Percentiles rank a stretch among this genome's conserved stretches.
Conservation (phyloP, 2,888 invertebrate genomes). For the Drosophila recens region DNA sequence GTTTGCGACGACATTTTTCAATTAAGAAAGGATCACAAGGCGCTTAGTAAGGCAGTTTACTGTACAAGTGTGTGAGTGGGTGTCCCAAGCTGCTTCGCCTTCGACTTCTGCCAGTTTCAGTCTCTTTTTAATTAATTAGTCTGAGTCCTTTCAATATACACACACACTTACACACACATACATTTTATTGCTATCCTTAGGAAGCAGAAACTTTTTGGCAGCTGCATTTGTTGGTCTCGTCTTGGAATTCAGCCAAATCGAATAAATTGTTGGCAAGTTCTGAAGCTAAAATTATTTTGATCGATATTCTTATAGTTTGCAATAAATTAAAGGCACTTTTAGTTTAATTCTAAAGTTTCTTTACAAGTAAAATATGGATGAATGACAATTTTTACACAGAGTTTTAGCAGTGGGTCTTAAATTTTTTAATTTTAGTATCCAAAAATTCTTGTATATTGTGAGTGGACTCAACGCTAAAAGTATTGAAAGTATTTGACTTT, state of each 20-base stretch:
- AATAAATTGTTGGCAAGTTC: slow-evolving; percentile 34
- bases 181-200: slow-evolving; percentile 5
- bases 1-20: slow-evolving; percentile 82
- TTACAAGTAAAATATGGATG: neutral
- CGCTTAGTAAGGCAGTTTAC: slow-evolving; percentile 80
- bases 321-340: neutral
- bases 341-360: neutral
- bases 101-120: slow-evolving; percentile 43
- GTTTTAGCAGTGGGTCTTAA: neutral
- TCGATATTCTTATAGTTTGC: slow-evolving; percentile 27
- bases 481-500: neutral
- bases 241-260: slow-evolving; percentile 48
- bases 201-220: slow-evolving; percentile 60
- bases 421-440: neutral
- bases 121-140: slow-evolving; percentile 72
- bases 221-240: slow-evolving; percentile 47
- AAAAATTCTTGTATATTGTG: neutral
- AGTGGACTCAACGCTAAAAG: neutral
- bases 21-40: slow-evolving; percentile 81
- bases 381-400: neutral
- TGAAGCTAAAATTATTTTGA: slow-evolving; percentile 17
- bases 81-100: slow-evolving; percentile 16
- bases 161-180: slow-evolving; percentile 4
- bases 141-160: slow-evolving; percentile 37
- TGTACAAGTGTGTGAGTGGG: slow-evolving; percentile 15